Base-by-base conservation (phyloP, 2,797 vertebrate species). In the Protosalanx chinensis region DNA sequence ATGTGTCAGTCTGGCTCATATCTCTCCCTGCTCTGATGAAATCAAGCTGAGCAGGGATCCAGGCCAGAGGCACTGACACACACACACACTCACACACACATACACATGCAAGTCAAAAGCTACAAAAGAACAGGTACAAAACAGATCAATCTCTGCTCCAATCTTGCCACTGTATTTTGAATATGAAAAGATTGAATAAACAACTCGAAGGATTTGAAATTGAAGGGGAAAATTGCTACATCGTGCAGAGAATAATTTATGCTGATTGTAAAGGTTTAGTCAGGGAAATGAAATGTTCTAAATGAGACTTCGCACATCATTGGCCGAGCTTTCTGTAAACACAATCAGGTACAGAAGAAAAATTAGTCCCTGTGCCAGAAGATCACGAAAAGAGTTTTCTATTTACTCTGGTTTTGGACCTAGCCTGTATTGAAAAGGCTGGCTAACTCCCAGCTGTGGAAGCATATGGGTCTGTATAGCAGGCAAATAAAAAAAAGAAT, bases 31-130 rank as follows among this genome's bases (percentile, higher is more conserved):
- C 67, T 73, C 81, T 56, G 78, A 81, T 80, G 78, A 82, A 83
- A 83, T 81, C 82, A 81, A 83, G 73, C 82, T 64, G 77, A 82
- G 82, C 76, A 66, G 68, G 78, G 76, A 81, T 68, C 53, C 72
- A 65, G 57, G 79, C 87, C 74, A 67, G 59, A 76, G 86, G 32
- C 16, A 61, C 71, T 41, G 18, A 56, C 27, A 56, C 27, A 18
- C 29, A 18, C 46, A 67, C 23, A 32, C 49, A 57, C 66, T 2
- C 41, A 16, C 12, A 7, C 32, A 35, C 33, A n/a, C 6, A 8
- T 32, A 35, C 62, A 20, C 33, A 37, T 15, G 6, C 64, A 49
- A 13, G 3, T 27, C 46, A 30, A 3, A 15, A 3, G 4, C 41
- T 41, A 3, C 16, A 61, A 29, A 62, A 23, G 18, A 58, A 58